phyloP scores from a whole-genome alignment of 2,888 invertebrate species.

The Scaeva pyrastri region DNA sequence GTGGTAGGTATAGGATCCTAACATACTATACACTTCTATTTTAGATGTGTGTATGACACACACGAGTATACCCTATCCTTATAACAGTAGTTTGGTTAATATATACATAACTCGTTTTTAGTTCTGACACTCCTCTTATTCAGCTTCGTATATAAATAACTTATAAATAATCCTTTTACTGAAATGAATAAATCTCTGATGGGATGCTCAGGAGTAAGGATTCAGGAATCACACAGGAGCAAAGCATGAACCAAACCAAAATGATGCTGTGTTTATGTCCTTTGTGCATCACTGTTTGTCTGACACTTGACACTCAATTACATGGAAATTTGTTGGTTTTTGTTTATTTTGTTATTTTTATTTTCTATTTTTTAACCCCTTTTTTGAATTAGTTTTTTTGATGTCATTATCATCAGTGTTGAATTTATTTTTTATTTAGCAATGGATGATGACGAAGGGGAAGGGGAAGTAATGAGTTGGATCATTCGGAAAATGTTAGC shows the following conservation, averaged over 20 bases:
- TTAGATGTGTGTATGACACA: slow-evolving; percentile 27
- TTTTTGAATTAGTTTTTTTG: slow-evolving; percentile 23
- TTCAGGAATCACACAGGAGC: slow-evolving; percentile 15
- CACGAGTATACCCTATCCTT: slow-evolving; percentile 37
- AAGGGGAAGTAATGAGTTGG: too few relatives aligned
- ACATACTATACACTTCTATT: slow-evolving; percentile 10
- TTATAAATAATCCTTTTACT: slow-evolving; percentile 76
- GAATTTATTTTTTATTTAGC: background rate
- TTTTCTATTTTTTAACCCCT: slow-evolving; percentile 48
- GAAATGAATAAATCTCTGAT: slow-evolving; percentile 69
- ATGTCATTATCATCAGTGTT: slow-evolving; percentile 23
- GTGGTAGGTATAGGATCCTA: background rate
- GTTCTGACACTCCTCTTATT: slow-evolving; percentile 33
- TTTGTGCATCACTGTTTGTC: slow-evolving; percentile 42
- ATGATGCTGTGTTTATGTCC: slow-evolving; percentile 59
- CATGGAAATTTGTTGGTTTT: slow-evolving; percentile 68
- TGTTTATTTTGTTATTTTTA: slow-evolving; percentile 25
- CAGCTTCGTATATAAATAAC: slow-evolving; percentile 58
- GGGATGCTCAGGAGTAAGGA: slow-evolving; percentile 33
- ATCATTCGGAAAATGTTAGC: too few relatives aligned
- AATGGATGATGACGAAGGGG: too few relatives aligned
- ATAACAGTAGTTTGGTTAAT: slow-evolving; percentile 31
- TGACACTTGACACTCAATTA: slow-evolving; percentile 76
- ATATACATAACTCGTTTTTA: slow-evolving; percentile 42
- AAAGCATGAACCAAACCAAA: background rate